phyloP scores from a whole-genome alignment of 2,888 invertebrate species.

The Sarcophaga variegata region DNA sequence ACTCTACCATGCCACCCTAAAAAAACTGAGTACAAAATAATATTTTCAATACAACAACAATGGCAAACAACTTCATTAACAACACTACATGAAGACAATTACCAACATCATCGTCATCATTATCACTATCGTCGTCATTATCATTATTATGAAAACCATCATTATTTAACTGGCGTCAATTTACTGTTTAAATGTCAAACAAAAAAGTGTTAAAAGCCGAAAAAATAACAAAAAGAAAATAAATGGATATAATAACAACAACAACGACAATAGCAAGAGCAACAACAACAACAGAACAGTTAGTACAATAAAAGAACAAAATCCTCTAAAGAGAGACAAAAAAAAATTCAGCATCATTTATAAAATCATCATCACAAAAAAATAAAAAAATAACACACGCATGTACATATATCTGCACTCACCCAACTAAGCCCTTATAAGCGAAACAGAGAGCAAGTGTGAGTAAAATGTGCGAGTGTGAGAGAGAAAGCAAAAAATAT shows the following conservation, averaged over 20 bases:
- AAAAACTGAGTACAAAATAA: background rate
- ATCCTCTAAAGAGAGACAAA: background rate
- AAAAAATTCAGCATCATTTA: background rate
- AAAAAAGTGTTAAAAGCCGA: constrained; percentile 74
- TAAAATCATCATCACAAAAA: constrained; percentile 71
- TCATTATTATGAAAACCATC: constrained; percentile 66
- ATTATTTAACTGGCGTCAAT: constrained; percentile 80
- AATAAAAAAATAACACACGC: constrained; percentile 70
- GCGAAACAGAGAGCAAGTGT: background rate
- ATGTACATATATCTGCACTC: no score
- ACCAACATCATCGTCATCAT: constrained; percentile 19
- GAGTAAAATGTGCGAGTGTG: background rate
- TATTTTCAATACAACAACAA: background rate
- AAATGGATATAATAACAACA: constrained; percentile 45
- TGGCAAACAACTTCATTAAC: constrained; percentile 4
- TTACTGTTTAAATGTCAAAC: constrained; percentile 81
- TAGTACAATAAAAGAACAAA: background rate
- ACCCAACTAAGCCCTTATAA: no score
- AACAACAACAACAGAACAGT: no score
- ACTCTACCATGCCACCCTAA: background rate
- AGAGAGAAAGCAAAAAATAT: background rate
- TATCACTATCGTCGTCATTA: constrained; percentile 49
- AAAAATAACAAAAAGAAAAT: constrained; percentile 74
- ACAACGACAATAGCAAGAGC: background rate
- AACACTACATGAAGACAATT: background rate